phyloP scores from a whole-genome alignment of 2,113 vertebrate species.

The Mus musculus region GRCm39 chr19:4937001-4937500 shows the following conservation, averaged over 20 bases:
- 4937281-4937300: not conserved
- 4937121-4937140: not conserved
- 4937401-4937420: too few relatives aligned
- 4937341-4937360: too few relatives aligned
- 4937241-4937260: not conserved
- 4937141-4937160: not conserved
- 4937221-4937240: not conserved
- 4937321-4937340: not conserved
- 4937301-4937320: not conserved
- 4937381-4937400: too few relatives aligned
- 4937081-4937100: not conserved
- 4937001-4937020: not conserved
- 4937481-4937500: too few relatives aligned
- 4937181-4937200: too few relatives aligned
- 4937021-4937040: constrained; percentile 19
- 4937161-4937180: not conserved
- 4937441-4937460: too few relatives aligned
- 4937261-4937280: not conserved
- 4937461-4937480: too few relatives aligned
- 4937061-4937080: not conserved
- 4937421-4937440: too few relatives aligned
- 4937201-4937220: not conserved
- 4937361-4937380: too few relatives aligned
- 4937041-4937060: not conserved
- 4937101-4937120: not conserved